Conservation (phyloP, 1,140 invertebrate species). For the Anastrepha ludens region DNA sequence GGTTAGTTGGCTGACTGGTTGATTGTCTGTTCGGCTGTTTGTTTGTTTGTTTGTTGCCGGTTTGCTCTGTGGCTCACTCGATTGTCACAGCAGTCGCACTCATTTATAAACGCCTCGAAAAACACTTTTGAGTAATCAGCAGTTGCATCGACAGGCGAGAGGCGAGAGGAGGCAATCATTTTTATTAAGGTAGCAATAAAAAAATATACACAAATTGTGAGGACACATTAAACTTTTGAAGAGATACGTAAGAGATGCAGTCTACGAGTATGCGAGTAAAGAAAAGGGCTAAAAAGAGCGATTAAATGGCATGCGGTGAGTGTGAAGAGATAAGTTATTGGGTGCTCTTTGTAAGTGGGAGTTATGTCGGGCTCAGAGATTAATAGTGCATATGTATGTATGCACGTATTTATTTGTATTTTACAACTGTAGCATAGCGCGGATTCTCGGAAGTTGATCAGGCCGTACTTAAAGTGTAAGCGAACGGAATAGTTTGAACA, state of each 20-base stretch:
- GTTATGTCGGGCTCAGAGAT: neutral
- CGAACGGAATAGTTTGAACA: neutral
- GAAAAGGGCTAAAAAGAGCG: slow-evolving; percentile 26
- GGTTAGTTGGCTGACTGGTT: neutral
- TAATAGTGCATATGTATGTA: neutral
- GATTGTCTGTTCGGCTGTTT: neutral
- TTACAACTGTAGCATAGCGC: neutral
- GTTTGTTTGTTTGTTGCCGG: neutral
- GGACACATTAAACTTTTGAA: too few relatives aligned
- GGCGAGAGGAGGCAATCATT: neutral
- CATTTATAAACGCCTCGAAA: slow-evolving; percentile 52
- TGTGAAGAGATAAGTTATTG: neutral
- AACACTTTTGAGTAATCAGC: slow-evolving; percentile 48
- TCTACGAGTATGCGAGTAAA: too few relatives aligned
- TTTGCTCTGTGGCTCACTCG: neutral
- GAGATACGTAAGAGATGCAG: too few relatives aligned
- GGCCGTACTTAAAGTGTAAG: neutral
- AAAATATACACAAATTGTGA: slow-evolving; percentile 33
- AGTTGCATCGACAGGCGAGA: neutral
- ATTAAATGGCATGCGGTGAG: neutral
- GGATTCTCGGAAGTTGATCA: slow-evolving; percentile 22
- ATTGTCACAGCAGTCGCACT: slow-evolving; percentile 50
- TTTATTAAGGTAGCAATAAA: slow-evolving; percentile 38
- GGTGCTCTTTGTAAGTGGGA: slow-evolving; percentile 5
- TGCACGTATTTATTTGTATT: neutral